Evolutionary conservation across 2,888 invertebrate species (phyloP).

Genomic region (Lordiphosa fenestrarum): DNA sequence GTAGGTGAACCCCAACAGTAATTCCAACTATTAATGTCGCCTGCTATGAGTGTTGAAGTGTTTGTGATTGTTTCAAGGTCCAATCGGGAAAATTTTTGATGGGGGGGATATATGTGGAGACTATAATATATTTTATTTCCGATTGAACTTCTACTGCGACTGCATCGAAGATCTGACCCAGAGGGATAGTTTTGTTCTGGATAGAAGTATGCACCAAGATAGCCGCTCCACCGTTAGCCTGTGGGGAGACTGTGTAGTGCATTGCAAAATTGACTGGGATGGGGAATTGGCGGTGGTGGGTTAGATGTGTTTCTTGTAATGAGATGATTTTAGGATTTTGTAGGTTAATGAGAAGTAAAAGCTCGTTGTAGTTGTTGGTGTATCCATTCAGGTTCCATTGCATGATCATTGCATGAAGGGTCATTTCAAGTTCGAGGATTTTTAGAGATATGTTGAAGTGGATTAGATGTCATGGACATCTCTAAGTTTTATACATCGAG

Average conservation of each 20-base stretch:
- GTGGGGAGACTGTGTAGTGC: not conserved
- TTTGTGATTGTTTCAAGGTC: no score
- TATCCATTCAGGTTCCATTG: slow-evolving; percentile 4
- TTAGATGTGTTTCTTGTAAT: slow-evolving; percentile 8
- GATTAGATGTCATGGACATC: not conserved
- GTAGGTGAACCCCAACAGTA: no score
- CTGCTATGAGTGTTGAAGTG: no score
- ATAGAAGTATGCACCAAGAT: slow-evolving; percentile 1
- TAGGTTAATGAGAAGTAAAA: not conserved
- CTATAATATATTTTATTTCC: not conserved
- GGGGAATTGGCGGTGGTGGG: slow-evolving; percentile 1
- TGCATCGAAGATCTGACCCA: not conserved
- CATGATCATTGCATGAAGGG: not conserved
- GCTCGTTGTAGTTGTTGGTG: slow-evolving; percentile 1
- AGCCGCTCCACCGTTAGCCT: not conserved
- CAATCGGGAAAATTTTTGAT: no score
- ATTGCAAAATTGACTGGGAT: slow-evolving; percentile 5
- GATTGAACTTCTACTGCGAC: not conserved
- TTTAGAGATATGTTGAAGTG: not conserved
- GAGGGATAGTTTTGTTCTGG: not conserved
- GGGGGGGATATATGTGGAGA: no score
- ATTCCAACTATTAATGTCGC: no score
- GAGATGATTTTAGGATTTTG: not conserved
- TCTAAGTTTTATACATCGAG: no score
- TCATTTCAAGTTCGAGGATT: not conserved